A percentile compares a stretch with the other conserved stretches of the same genome.
Evolutionary conservation across 2,888 invertebrate genomes (phyloP).

Genomic region (Agelastica alni): DNA sequence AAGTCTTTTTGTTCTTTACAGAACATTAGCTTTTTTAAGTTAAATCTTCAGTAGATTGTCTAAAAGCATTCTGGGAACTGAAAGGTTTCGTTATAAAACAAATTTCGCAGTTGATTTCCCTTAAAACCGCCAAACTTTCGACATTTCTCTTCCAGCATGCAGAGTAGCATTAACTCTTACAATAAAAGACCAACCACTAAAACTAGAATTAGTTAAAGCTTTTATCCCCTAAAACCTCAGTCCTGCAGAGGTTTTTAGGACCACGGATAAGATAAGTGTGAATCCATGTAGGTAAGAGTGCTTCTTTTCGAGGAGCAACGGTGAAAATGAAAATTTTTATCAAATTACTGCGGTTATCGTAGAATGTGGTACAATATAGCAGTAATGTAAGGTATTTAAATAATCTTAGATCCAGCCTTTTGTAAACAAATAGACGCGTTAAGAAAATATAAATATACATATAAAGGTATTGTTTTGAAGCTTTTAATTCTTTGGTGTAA

Average conservation of each 20-base stretch:
- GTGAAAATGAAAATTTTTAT: conserved; percentile 17
- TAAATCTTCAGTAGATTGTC: too few species aligned
- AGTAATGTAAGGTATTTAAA: too few species aligned
- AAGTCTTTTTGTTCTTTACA: too few species aligned
- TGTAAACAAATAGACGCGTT: too few species aligned
- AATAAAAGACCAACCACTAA: conserved; percentile 19
- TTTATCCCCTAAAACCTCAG: conserved; percentile 29
- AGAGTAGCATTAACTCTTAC: conserved; percentile 11
- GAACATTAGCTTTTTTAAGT: too few species aligned
- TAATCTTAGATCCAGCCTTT: too few species aligned
- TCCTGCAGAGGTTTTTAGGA: conserved; percentile 29
- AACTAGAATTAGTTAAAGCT: conserved; percentile 33
- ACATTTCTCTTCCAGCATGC: conserved; percentile 9
- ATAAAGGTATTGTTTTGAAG: too few species aligned
- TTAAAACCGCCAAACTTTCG: conserved; percentile 17
- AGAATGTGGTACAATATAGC: too few species aligned
- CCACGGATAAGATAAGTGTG: conserved; percentile 41
- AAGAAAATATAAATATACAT: too few species aligned
- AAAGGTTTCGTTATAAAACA: background rate
- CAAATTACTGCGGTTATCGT: background rate
- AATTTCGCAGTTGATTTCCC: conserved; percentile 12
- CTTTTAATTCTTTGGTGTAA: too few species aligned
- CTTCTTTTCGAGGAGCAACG: background rate
- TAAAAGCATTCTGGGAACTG: background rate
- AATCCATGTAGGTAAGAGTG: conserved; percentile 41